Evolutionary conservation across 2,113 vertebrate genomes (phyloP), one percentile per base, ranked within the genome.

Genomic region (Gallinago jamesoni): DNA sequence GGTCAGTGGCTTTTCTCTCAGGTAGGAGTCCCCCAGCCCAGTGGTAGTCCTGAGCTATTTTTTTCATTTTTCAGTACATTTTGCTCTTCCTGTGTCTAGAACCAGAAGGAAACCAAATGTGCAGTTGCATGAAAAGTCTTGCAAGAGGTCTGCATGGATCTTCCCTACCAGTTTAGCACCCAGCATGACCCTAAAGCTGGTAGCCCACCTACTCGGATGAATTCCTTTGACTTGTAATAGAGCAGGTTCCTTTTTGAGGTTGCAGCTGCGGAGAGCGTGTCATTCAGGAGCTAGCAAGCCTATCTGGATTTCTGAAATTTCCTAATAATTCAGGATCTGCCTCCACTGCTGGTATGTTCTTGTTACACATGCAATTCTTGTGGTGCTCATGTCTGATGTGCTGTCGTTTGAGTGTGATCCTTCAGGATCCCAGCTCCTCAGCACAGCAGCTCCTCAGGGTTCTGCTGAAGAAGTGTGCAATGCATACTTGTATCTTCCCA

Each of bases 361-460:
- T 53, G 21, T 66, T 77, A 24, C 0, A 0, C 55, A 7, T 45
- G 39, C n/a, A 35, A 4, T 62, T 88, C 31, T 30, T 52, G 30
- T 30, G 45, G 9, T 35, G 39, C 53, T 87, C 20, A 0, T 66
- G 72, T 86, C 75, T 64, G 50, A 25, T 66, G 83, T 85, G 19
- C 22, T 41, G 10, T 43, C 33, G 25, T 60, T 74, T 50, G 56
- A 67, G 37, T 63, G 35, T 0, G 3, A 75, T 50, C 70, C 59
- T 77, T 87, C 68, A 89, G 84, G 47, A 89, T 90, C 24, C 15
- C 56, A 3, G 4, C n/a, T 91, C 6, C 47, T 63, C 41, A 55
- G 37, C 25, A 7, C 25, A 62, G 69, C 52, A 84, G 31, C 28
- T 92, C 69, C n/a, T 70, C 8, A 1, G 6, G 53, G 67, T 79